These are phyloP conservation scores for Pristionchus maxplancki DNA, from an alignment of 2,888 invertebrate species.

Conservation along the genomic window DNA sequence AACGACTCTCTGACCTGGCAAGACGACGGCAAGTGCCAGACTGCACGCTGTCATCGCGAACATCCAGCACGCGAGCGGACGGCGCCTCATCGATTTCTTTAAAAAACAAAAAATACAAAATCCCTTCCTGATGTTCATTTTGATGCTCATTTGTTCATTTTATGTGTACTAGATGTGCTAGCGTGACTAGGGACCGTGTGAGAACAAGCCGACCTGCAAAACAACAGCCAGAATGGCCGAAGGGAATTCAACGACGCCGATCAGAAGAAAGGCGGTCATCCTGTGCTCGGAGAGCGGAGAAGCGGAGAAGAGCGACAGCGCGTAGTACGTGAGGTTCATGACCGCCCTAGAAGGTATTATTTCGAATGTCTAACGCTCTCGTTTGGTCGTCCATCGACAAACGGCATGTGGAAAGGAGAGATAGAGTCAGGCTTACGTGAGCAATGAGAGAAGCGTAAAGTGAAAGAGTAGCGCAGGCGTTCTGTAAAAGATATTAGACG, in stretches of 20 bases:
- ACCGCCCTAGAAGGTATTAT: conserved; percentile 65
- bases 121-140: too few relatives aligned
- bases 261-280: conserved; percentile 75
- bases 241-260: conserved; percentile 59
- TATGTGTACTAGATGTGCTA: too few relatives aligned
- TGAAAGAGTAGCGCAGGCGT: background rate
- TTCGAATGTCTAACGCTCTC: too few relatives aligned
- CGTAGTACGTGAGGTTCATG: conserved; percentile 76
- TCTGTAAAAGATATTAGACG: background rate
- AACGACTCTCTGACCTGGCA: too few relatives aligned
- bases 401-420: too few relatives aligned
- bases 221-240: background rate
- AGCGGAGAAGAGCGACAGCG: conserved; percentile 72
- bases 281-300: conserved; percentile 71
- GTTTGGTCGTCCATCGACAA: too few relatives aligned
- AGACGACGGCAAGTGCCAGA: background rate
- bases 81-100: conserved; percentile 34
- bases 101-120: too few relatives aligned
- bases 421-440: background rate
- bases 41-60: background rate
- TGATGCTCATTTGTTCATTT: too few relatives aligned
- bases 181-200: background rate
- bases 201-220: background rate
- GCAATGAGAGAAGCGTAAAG: background rate
- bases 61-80: background rate